These are phyloP conservation scores for Lepisosteus oculatus DNA, from an alignment of 2,113 vertebrate genomes.

Conservation along the genomic window DNA sequence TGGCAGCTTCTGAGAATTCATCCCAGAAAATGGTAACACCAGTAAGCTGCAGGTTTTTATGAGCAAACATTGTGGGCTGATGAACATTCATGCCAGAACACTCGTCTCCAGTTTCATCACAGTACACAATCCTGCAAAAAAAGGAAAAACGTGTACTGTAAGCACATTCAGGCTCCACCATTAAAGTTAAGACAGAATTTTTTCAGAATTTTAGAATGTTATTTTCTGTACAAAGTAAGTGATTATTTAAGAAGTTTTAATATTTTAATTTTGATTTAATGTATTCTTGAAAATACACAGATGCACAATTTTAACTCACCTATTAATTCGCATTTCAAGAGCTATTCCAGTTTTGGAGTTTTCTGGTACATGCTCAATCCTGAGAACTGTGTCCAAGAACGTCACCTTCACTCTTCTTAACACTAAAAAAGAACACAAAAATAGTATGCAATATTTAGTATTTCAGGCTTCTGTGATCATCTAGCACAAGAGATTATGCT, in stretches of 20 bases:
- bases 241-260: background rate
- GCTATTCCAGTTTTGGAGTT: constrained; percentile 95
- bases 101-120: constrained; percentile 87
- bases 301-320: constrained; percentile 58
- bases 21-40: constrained; percentile 91
- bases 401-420: constrained; percentile 93
- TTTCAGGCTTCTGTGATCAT: too few relatives aligned
- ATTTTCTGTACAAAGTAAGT: background rate
- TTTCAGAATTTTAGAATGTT: too few relatives aligned
- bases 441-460: background rate
- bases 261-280: background rate
- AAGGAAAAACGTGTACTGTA: constrained; percentile 32
- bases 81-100: constrained; percentile 85
- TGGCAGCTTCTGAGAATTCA: constrained; percentile 85
- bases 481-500: too few relatives aligned
- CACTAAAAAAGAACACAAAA: constrained; percentile 64
- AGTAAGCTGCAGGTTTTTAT: constrained; percentile 87
- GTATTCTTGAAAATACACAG: constrained; percentile 9
- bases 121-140: constrained; percentile 81
- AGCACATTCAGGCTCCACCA: too few relatives aligned
- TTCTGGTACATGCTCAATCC: constrained; percentile 90
- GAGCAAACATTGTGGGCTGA: constrained; percentile 90
- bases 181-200: too few relatives aligned
- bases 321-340: constrained; percentile 87
- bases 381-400: constrained; percentile 89